Base-by-base conservation (phyloP, 2,888 invertebrate genomes). In the Fragum whitleyi region DNA sequence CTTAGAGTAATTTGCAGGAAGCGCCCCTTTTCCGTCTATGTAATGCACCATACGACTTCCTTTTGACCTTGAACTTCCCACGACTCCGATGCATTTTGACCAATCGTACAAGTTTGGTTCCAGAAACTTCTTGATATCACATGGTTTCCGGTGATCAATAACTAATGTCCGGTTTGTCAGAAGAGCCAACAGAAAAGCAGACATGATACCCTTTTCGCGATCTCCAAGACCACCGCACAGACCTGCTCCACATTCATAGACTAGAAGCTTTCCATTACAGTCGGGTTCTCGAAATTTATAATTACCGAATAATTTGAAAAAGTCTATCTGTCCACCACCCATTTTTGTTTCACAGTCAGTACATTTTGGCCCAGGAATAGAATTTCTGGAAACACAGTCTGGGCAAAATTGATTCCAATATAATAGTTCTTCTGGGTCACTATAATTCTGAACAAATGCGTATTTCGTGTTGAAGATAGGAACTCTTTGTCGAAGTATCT, bases 141-240 rank as follows among this genome's bases (percentile, higher is more conserved):
- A 79, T 51, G 83, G 79, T 29, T 39, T 53, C 5, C 39, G n/a
- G 32, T 70, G 61, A 39, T 76, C 57, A 21, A 83, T 72, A 6
- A 72, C 71, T 42, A 79, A 77, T 0, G 68, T 68, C 32, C 79
- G 59, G 47, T 74, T 74, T 9, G 72, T 72, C 16, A 79, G 23
- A 5, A 77, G 16, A 29, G 83, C 74, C 16, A 79, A 55, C 5
- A 83, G 42, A 39, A 74, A 79, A 2, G 62, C 7, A 5, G 79
- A 51, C 19, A 74, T 70, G 2, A 82, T 79, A 1, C 79, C 79
- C 23, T 79, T 83, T 23, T 77, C 71, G 29, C 79, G 51, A 26
- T 77, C 77, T 2, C 77, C 83, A 70, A 69, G 71, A 0, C 79
- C 82, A 3, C 82, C 82, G 70, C 82, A 82, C 53, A 69, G 9